Evolutionary conservation across 2,113 vertebrate species (phyloP), one percentile per base, ranked within the genome.

Genomic region (Nesoenas mayeri): DNA sequence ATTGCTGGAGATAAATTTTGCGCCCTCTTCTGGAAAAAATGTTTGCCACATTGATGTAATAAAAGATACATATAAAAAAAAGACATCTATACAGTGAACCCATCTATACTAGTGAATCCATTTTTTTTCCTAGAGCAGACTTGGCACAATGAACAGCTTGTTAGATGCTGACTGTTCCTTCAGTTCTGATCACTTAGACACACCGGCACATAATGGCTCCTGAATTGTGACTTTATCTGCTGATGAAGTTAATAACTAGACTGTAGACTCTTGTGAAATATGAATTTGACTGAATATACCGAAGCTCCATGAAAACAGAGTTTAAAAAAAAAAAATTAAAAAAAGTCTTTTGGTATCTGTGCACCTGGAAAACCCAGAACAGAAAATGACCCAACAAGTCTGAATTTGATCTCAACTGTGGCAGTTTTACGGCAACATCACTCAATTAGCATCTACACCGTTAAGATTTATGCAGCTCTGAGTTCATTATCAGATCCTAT

Each of bases 11-110:
- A 51, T 85, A 79, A 95, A 93, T 92, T 93, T 88, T 97, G 93
- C 58, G 88, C 98, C 97, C 95, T 91, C 97, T 98, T 75, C 97
- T 96, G 97, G 97, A 93, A 94, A 95, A 91, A 86, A 48, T 29
- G 11, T 50, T 89, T 71, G 95, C 48, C 60, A 91, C 73, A 50
- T 32, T 12, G 38, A 77, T 42, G 26, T 56, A 60, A 42, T 54
- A 48, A 50, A 83, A 34, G 47, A 61, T 14, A 10, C 14, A 25
- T 19, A 44, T 51, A 11, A n/a, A 18, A 92, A 92, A 56, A 44
- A 29, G 14, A 31, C 0, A 0, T 25, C 6, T 54, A 4, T 61
- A 15, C 12, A 71, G 40, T 36, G 31, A 89, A 74, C 48, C 57
- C 22, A n/a, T n/a, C n/a, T n/a, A n/a, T n/a, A n/a, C n/a, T n/a